Evolutionary conservation across 2,113 vertebrate species (phyloP).

Genomic region (Actenoides hombroni): DNA sequence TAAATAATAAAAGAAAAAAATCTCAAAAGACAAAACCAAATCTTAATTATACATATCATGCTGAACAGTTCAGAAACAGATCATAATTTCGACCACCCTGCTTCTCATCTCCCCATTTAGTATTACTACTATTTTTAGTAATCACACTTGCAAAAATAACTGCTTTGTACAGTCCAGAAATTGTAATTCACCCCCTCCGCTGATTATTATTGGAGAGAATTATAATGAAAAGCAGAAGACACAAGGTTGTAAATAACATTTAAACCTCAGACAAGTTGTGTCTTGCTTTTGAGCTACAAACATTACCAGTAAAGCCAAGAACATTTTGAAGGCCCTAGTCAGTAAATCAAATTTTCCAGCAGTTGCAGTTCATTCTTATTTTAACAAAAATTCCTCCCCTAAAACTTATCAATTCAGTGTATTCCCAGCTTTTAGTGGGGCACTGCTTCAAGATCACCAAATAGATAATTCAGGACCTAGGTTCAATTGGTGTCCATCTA

Average conservation of each 20-base stretch:
- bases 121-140: neutral
- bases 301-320: neutral
- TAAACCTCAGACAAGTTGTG: neutral
- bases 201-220: neutral
- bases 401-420: neutral
- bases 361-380: neutral
- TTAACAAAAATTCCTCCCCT: neutral
- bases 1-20: neutral
- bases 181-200: neutral
- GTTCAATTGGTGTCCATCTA: neutral
- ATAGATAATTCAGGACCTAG: neutral
- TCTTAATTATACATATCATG: neutral
- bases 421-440: neutral
- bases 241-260: neutral
- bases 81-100: neutral
- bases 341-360: neutral
- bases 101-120: neutral
- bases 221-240: neutral
- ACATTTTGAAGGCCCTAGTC: neutral
- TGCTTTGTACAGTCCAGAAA: neutral
- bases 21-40: neutral
- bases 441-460: neutral
- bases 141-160: conserved; percentile 5
- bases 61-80: neutral
- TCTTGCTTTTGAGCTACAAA: neutral